Evolutionary conservation across 2,113 vertebrate species (phyloP).

Genomic region (Cyrtonyx montezumae): DNA sequence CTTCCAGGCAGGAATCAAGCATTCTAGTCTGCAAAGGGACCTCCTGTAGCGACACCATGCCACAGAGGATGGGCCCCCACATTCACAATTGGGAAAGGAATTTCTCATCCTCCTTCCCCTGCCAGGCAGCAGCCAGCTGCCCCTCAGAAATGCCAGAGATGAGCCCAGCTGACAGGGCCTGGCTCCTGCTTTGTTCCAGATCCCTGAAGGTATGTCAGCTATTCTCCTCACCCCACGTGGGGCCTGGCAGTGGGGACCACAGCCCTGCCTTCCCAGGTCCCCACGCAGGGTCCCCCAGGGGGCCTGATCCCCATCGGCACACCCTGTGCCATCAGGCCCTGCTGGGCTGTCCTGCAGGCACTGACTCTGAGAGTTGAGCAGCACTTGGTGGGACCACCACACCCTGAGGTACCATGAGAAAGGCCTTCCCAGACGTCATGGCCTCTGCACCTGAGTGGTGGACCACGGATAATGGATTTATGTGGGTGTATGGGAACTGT

Average conservation of each 20-base stretch:
- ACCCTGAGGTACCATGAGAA: background rate
- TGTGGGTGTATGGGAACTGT: no score
- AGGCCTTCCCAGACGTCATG: background rate
- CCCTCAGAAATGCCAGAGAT: background rate
- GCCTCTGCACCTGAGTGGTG: accelerated
- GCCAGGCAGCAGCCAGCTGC: background rate
- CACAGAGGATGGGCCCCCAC: background rate
- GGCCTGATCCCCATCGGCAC: background rate
- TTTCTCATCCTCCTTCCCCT: background rate
- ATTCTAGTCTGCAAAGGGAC: background rate
- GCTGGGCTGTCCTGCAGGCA: background rate
- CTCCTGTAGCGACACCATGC: background rate
- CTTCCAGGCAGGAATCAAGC: background rate
- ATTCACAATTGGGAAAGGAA: background rate
- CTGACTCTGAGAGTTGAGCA: background rate
- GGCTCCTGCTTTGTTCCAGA: background rate
- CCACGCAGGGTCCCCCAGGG: background rate
- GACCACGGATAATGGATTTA: background rate
- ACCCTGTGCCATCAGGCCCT: background rate
- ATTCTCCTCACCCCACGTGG: background rate
- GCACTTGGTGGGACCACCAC: accelerated
- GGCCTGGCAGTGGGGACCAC: background rate
- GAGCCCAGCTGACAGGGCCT: background rate
- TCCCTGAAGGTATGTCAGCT: background rate
- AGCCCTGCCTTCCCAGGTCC: accelerated